A percentile compares a stretch with the other conserved stretches of the same genome.
Conservation (phyloP, 2,797 vertebrate genomes). For the Coregonus suidteri region DNA sequence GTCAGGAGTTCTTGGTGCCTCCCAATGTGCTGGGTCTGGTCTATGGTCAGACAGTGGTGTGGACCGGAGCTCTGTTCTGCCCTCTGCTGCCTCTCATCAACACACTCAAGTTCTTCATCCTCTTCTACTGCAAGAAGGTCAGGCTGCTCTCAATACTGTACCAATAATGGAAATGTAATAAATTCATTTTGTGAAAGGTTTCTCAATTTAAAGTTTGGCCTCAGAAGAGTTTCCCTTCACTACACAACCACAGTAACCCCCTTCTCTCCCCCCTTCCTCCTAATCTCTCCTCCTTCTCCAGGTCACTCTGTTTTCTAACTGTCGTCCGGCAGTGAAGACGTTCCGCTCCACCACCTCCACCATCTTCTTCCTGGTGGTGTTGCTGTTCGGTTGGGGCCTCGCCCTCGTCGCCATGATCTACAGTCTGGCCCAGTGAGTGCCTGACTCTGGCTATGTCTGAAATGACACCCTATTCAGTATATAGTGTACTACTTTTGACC, state of each 20-base stretch:
- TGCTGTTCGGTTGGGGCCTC: slow-evolving; percentile 80
- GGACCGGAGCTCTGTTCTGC: slow-evolving; percentile 88
- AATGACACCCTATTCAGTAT: background rate
- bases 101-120: slow-evolving; percentile 81
- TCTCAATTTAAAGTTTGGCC: background rate
- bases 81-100: slow-evolving; percentile 87
- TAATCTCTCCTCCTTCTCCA: slow-evolving; percentile 43
- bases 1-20: slow-evolving; percentile 85
- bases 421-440: slow-evolving; percentile 82
- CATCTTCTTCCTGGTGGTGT: slow-evolving; percentile 84
- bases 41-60: slow-evolving; percentile 87
- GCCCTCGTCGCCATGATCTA: slow-evolving; percentile 80
- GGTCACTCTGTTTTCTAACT: slow-evolving; percentile 83
- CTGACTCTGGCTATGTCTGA: slow-evolving; percentile 29
- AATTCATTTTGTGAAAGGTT: background rate
- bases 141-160: background rate
- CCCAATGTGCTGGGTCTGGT: slow-evolving; percentile 83
- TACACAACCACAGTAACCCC: background rate
- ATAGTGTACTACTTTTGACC: background rate
- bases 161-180: background rate
- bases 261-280: background rate
- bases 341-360: slow-evolving; percentile 85
- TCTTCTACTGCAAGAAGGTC: slow-evolving; percentile 90
- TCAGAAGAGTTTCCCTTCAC: background rate
- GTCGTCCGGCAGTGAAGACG: slow-evolving; percentile 80